These are phyloP conservation scores for Spinibarbus caldwelli DNA, from an alignment of 2,797 vertebrate species.

Conservation along the genomic window DNA sequence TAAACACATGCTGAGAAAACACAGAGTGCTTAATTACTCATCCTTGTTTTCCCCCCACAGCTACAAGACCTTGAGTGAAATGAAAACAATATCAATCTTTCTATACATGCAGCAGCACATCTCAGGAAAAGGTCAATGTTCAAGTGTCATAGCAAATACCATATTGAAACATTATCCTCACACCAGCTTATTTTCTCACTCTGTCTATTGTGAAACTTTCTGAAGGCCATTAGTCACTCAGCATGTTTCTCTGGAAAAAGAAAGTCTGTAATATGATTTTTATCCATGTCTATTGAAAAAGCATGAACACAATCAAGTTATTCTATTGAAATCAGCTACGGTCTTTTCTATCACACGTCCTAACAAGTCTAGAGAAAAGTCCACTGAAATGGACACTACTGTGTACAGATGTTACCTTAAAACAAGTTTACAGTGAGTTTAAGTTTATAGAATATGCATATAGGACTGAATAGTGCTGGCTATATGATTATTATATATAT, in stretches of 20 bases:
- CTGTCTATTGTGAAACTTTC: neutral
- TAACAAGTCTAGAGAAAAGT: neutral
- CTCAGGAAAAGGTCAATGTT: constrained; percentile 35
- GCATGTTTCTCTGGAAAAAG: neutral
- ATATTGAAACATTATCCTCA: neutral
- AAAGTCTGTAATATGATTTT: neutral
- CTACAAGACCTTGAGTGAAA: constrained; percentile 6
- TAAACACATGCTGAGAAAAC: constrained; percentile 25
- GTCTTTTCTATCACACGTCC: neutral
- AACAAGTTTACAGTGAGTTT: neutral
- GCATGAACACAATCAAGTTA: neutral
- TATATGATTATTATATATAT: neutral
- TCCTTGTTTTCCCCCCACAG: constrained; percentile 13
- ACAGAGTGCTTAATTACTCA: constrained; percentile 27
- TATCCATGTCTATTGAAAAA: neutral
- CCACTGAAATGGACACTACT: neutral
- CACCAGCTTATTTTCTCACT: neutral
- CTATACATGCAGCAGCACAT: constrained; percentile 18
- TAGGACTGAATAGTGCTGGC: neutral
- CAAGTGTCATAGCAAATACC: constrained; percentile 36
- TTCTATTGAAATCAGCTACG: neutral
- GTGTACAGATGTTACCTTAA: neutral
- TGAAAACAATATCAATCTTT: constrained; percentile 9
- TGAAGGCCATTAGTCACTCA: neutral
- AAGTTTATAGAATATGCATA: neutral